A percentile compares a stretch with the other conserved stretches of the same genome.
These are phyloP conservation scores for Arothron firmamentum DNA, from an alignment of 2,113 vertebrate genomes.

Conservation along the genomic window DNA sequence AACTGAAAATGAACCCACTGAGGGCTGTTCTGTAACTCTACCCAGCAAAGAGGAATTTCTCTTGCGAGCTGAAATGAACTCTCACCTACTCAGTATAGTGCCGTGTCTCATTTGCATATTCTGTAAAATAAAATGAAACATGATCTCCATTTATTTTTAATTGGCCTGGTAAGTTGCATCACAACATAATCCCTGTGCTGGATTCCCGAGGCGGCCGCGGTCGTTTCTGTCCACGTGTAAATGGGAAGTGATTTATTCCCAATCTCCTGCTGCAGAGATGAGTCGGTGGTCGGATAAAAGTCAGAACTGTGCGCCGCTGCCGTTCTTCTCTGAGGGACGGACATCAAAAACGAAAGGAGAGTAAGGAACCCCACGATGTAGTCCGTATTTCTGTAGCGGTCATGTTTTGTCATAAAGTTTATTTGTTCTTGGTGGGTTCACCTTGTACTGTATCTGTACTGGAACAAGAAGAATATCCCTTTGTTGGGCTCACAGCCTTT, in stretches of 20 bases:
- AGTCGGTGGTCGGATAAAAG: slow-evolving; percentile 40
- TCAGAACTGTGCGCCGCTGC: slow-evolving; percentile 34
- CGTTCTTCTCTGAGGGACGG: slow-evolving; percentile 26
- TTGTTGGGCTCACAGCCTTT: background rate
- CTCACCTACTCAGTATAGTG: no score
- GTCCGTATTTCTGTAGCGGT: background rate
- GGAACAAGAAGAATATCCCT: no score
- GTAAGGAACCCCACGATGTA: background rate
- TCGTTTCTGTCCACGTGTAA: no score
- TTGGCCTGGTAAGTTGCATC: no score
- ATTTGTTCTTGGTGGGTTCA: background rate
- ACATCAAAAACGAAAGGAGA: slow-evolving; percentile 20
- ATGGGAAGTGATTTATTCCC: background rate
- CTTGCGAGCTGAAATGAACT: no score
- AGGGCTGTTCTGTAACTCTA: background rate
- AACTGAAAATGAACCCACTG: background rate
- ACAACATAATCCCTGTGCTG: no score
- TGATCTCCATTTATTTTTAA: no score
- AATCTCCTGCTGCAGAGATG: slow-evolving; percentile 1
- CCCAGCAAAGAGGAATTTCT: background rate
- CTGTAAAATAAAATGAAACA: no score
- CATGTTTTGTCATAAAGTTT: background rate
- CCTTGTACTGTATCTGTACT: no score
- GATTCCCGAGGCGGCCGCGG: no score
- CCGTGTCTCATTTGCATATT: no score